A percentile compares a stretch with the other conserved stretches of the same genome.
These are phyloP conservation scores for Sisor rabdophorus DNA, from an alignment of 2,113 vertebrate species.

Conservation along the genomic window DNA sequence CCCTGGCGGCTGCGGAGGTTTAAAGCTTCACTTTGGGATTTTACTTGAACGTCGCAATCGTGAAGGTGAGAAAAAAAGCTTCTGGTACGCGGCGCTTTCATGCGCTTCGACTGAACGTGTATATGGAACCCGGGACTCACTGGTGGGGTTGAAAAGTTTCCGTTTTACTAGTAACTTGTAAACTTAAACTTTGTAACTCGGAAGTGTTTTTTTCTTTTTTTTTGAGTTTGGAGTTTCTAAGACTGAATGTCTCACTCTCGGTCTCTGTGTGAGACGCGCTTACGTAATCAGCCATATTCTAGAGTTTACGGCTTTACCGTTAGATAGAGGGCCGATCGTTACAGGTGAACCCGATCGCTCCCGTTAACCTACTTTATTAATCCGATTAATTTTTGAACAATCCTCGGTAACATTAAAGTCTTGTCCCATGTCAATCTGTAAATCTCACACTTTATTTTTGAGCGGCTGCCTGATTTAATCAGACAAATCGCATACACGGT, in stretches of 20 bases:
- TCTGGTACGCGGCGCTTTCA: neutral
- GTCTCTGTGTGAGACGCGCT: slow-evolving; percentile 37
- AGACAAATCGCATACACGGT: neutral
- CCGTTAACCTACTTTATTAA: neutral
- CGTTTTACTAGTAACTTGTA: neutral
- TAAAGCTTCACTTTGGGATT: slow-evolving; percentile 42
- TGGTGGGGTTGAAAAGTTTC: neutral
- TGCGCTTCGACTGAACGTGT: neutral
- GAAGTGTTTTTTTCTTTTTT: neutral
- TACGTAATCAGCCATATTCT: slow-evolving; percentile 60
- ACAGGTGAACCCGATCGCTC: neutral
- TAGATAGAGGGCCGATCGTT: slow-evolving; percentile 51
- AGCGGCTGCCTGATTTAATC: neutral
- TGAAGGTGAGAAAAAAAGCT: slow-evolving; percentile 46
- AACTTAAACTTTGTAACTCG: neutral
- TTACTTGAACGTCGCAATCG: slow-evolving; percentile 47
- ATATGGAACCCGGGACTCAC: neutral
- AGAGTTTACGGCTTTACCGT: slow-evolving; percentile 61
- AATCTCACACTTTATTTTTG: neutral
- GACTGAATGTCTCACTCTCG: neutral
- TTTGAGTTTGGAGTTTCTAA: slow-evolving; percentile 19
- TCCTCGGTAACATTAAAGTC: neutral
- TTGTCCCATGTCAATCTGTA: neutral
- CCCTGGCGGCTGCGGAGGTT: slow-evolving; percentile 46
- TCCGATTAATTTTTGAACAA: neutral